A percentile compares a stretch with the other conserved stretches of the same genome.
These are phyloP conservation scores for Stenoptilia bipunctidactyla DNA, from an alignment of 2,888 invertebrate genomes.

Conservation along the genomic window DNA sequence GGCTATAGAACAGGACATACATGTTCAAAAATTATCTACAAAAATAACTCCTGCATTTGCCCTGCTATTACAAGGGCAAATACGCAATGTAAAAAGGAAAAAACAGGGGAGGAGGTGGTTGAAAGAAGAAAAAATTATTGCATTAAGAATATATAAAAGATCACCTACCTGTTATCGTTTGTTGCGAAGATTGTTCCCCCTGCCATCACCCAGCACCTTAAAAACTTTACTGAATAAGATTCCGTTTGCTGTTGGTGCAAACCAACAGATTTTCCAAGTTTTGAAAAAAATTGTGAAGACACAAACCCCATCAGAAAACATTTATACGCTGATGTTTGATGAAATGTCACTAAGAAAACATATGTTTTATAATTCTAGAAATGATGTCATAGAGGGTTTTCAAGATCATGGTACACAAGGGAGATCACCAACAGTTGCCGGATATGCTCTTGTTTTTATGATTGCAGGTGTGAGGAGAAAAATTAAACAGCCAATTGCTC, in stretches of 20 bases:
- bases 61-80: neutral
- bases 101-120: neutral
- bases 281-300: neutral
- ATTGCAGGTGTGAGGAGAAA: constrained; percentile 9
- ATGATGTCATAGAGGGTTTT: constrained; percentile 6
- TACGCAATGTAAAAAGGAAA: neutral
- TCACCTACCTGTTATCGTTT: constrained; percentile 3
- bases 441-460: neutral
- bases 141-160: constrained; percentile 1
- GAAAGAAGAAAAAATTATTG: constrained; percentile 2
- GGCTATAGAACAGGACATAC: neutral
- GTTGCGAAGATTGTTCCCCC: constrained; percentile 1
- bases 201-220: constrained; percentile 3
- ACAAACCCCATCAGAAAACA: neutral
- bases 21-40: neutral
- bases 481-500: constrained; percentile 11
- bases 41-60: constrained; percentile 1
- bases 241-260: constrained; percentile 4
- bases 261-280: neutral
- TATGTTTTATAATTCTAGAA: constrained; percentile 4
- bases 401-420: constrained; percentile 7
- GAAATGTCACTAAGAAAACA: constrained; percentile 6
- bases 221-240: constrained; percentile 2
- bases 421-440: neutral
- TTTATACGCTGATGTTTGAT: constrained; percentile 4